Conservation (phyloP, 1,140 invertebrate species). For the Eurytemora carolleeae region DNA sequence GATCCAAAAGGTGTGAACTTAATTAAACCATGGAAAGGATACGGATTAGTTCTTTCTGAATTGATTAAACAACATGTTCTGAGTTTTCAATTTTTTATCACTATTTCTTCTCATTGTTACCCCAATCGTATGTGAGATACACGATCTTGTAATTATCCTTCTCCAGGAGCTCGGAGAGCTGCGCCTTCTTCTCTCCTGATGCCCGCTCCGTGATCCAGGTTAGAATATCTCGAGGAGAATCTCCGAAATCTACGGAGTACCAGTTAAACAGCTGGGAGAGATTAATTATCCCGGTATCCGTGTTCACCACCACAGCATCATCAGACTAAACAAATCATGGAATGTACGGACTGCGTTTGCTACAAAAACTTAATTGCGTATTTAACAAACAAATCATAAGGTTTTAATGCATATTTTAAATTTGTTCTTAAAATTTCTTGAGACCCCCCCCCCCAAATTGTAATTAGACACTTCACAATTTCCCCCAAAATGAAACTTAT, state of each 20-base stretch:
- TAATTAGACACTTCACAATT: neutral
- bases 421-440: too few species aligned
- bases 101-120: conserved; percentile 12
- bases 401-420: too few species aligned
- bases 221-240: conserved; percentile 14
- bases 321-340: conserved; percentile 5
- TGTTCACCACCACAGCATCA: conserved; percentile 15
- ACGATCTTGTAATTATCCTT: conserved; percentile 14
- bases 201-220: conserved; percentile 15
- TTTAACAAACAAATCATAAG: too few species aligned
- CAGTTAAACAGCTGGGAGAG: conserved; percentile 18
- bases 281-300: conserved; percentile 8
- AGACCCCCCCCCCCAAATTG: too few species aligned
- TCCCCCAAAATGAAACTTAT: neutral
- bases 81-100: too few species aligned
- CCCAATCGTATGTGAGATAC: conserved; percentile 17
- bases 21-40: too few species aligned
- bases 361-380: too few species aligned
- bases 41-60: too few species aligned
- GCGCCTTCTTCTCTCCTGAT: conserved; percentile 8
- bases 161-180: neutral
- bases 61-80: too few species aligned
- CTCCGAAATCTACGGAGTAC: conserved; percentile 18
- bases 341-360: neutral
- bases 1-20: too few species aligned